Base-by-base conservation (phyloP, 2,797 vertebrate species). In the Chromobotia macracanthus region DNA sequence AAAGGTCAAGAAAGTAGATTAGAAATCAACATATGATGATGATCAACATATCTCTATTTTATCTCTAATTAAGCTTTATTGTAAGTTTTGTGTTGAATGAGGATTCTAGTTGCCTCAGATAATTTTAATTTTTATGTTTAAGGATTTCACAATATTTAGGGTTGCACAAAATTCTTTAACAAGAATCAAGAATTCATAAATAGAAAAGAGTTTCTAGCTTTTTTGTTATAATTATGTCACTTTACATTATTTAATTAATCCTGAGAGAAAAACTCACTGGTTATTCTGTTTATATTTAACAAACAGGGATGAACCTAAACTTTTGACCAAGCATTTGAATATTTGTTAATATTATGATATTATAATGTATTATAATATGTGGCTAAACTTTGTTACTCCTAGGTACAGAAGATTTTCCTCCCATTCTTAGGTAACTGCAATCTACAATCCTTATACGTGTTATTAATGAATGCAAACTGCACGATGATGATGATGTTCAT, bases 381-480 rank as follows among this genome's bases (percentile, higher is more conserved):
- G 13, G 51, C 51, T 68, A 58, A 58, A 76, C 12, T 58, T 67
- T 19, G 16, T 55, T 65, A 53, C 46, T 51, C 28, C 63, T 55
- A 58, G 55, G 5, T 66, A 55, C 55, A 51, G 15, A 56, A 76
- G 44, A 31, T 31, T 31, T 31, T 31, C 31, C 31, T 31, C 5
- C 31, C 31, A 31, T 31, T 31, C 31, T 23, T 70, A 46, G 55
- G 41, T 56, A 60, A 28, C 11, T 72, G 46, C 19, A 79, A 63
- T 74, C 15, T 55, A 78, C 31, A 46, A 48, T 61, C 44, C 19
- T 46, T 46, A 53, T 55, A 73, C 19, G 66, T 19, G 61, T 18
- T 75, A 70, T 56, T 79, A 35, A 51, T 60, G 35, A 75, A 78
- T 28, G 70, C 53, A 82, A 84, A 82, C 60, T 68, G 82, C 82